Evolutionary conservation across 2,888 invertebrate species (phyloP), one percentile per base, ranked within the genome.

Genomic region (Agonopterix subpropinquella): DNA sequence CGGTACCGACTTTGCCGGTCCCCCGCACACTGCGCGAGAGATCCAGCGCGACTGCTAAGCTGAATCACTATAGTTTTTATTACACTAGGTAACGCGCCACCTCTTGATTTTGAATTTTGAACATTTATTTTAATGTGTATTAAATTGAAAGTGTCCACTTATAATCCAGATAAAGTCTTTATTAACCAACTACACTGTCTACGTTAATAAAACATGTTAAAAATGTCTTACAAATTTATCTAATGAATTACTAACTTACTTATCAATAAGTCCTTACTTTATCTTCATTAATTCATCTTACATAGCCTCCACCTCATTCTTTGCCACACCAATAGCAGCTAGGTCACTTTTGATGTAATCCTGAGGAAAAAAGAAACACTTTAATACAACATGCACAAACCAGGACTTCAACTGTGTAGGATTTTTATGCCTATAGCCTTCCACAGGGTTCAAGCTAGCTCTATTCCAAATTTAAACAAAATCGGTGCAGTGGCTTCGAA

Each of bases 291-390:
- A 47, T 53, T 47, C 42, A 7, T 28, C 55, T 61, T 79, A 80
- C 61, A 82, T 73, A 67, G 76, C 73, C 66, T 82, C 82, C 42
- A 77, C 74, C 71, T 83, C 76, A 49, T 75, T 77, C 53, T 81
- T 79, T 36, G 77, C 60, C 48, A 71, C 63, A 11, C 66, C 63
- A 52, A 62, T 66, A 8, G 67, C 56, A 4, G 58, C 55, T 11
- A 69, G 56, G 48, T 80, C 77, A 50, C 67, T 69, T 61, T 83
- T 83, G 45, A 77, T 67, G 50, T 75, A 84, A 43, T 71, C 70
- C 84, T 84, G 80, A 11, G 47, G 80, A 80, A 61, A 53, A 64
- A 58, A 48, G 8, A 11, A 42, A 42, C 11, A 39, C 39, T 39
- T 42, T 2, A 41, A 41, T 11, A 41, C 8, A 36, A 9, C 8